Conservation (phyloP, 2,888 invertebrate species). For the Opisthograptis luteolata region DNA sequence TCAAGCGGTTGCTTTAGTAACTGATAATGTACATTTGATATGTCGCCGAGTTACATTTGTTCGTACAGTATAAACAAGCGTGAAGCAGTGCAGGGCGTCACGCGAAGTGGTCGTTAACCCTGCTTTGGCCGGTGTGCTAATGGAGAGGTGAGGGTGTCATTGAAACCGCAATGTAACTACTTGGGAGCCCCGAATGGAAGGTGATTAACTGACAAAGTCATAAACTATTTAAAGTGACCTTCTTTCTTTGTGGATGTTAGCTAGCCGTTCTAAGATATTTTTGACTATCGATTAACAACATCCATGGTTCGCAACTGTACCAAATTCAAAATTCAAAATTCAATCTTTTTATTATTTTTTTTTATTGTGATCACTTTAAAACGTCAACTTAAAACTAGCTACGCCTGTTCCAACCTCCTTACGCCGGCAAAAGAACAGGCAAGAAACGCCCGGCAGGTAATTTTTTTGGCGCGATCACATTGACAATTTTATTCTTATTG, state of each 20-base stretch:
- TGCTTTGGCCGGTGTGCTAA: slow-evolving; percentile 66
- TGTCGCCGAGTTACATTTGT: slow-evolving; percentile 73
- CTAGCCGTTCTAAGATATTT: background rate
- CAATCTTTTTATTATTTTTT: too few species aligned
- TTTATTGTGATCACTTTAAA: too few species aligned
- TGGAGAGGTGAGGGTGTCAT: slow-evolving; percentile 75
- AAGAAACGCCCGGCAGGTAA: too few species aligned
- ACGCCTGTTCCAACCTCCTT: too few species aligned
- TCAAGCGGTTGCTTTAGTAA: slow-evolving; percentile 37
- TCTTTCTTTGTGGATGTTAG: slow-evolving; percentile 15
- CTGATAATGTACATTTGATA: slow-evolving; percentile 79
- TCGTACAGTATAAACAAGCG: slow-evolving; percentile 78
- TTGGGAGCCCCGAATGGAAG: slow-evolving; percentile 58
- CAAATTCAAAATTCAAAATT: too few species aligned
- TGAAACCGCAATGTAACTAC: slow-evolving; percentile 67
- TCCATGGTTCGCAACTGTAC: too few species aligned
- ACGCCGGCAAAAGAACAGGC: too few species aligned
- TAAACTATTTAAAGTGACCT: slow-evolving; percentile 32
- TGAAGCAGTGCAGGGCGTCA: slow-evolving; percentile 72
- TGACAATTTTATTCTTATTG: too few species aligned
- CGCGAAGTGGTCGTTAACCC: slow-evolving; percentile 80
- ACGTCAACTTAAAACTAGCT: too few species aligned
- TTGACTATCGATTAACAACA: too few species aligned
- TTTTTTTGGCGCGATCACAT: too few species aligned
- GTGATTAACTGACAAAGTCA: slow-evolving; percentile 60